Evolutionary conservation across 2,113 vertebrate species (phyloP).

Genomic region (Gallinago media): DNA sequence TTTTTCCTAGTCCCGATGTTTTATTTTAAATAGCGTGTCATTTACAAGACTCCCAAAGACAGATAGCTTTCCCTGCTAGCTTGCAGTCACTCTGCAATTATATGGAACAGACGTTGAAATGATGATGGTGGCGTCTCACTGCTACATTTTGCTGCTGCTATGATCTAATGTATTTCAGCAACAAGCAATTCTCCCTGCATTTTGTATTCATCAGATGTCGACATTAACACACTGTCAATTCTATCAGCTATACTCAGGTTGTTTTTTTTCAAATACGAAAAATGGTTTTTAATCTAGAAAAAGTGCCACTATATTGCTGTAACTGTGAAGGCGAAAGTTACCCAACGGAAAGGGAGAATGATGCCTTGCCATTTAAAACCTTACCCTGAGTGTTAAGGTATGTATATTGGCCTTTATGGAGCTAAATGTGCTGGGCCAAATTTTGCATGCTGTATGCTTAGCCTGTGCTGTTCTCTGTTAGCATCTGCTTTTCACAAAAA

Average conservation of each 20-base stretch:
- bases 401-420: background rate
- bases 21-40: constrained; percentile 62
- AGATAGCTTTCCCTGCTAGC: constrained; percentile 23
- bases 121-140: constrained; percentile 30
- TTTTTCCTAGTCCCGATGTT: constrained; percentile 51
- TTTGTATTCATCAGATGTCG: constrained; percentile 54
- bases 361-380: background rate
- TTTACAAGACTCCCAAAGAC: constrained; percentile 50
- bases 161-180: constrained; percentile 54
- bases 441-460: background rate
- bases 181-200: constrained; percentile 33
- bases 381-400: background rate
- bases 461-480: background rate
- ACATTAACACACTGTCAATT: constrained; percentile 48
- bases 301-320: background rate
- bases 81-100: constrained; percentile 61
- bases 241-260: background rate
- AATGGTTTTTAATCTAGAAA: constrained; percentile 31
- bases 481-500: background rate
- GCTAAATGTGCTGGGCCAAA: background rate
- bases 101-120: constrained; percentile 28
- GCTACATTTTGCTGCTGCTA: constrained; percentile 54
- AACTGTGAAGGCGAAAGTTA: background rate
- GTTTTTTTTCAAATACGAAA: constrained; percentile 13
- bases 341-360: background rate